Evolutionary conservation across 1,140 invertebrate species (phyloP).

Genomic region (Diorhabda carinulata): DNA sequence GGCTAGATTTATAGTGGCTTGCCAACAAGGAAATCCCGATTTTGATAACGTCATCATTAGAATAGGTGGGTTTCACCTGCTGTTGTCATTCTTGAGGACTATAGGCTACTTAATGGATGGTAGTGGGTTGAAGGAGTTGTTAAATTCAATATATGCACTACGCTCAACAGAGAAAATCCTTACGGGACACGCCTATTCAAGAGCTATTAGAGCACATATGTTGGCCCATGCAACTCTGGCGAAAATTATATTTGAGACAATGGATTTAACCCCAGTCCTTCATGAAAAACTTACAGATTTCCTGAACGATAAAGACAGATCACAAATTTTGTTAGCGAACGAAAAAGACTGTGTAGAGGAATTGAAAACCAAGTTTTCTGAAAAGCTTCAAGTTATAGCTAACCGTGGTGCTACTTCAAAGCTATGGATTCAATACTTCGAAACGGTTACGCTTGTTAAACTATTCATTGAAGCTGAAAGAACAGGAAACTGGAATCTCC

Average conservation of each 20-base stretch:
- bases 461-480: slow-evolving; percentile 17
- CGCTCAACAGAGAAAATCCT: slow-evolving; percentile 47
- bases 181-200: slow-evolving; percentile 38
- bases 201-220: slow-evolving; percentile 46
- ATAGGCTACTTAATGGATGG: slow-evolving; percentile 29
- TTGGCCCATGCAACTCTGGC: slow-evolving; percentile 40
- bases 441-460: slow-evolving; percentile 9
- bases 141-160: slow-evolving; percentile 23
- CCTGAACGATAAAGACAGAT: slow-evolving; percentile 2
- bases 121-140: slow-evolving; percentile 31
- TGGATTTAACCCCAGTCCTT: neutral
- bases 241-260: slow-evolving; percentile 33
- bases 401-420: slow-evolving; percentile 9
- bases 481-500: slow-evolving; percentile 14
- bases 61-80: slow-evolving; percentile 41
- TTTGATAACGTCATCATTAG: slow-evolving; percentile 27
- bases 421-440: slow-evolving; percentile 13
- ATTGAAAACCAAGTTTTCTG: slow-evolving; percentile 1
- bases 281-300: too few species aligned
- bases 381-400: neutral
- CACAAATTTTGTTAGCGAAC: neutral
- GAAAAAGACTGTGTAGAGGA: neutral
- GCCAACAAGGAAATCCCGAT: slow-evolving; percentile 5
- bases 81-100: slow-evolving; percentile 36
- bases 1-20: slow-evolving; percentile 29